Evolutionary conservation across 2,797 vertebrate species (phyloP), one percentile per base, ranked within the genome.

Genomic region (Siniperca scherzeri): DNA sequence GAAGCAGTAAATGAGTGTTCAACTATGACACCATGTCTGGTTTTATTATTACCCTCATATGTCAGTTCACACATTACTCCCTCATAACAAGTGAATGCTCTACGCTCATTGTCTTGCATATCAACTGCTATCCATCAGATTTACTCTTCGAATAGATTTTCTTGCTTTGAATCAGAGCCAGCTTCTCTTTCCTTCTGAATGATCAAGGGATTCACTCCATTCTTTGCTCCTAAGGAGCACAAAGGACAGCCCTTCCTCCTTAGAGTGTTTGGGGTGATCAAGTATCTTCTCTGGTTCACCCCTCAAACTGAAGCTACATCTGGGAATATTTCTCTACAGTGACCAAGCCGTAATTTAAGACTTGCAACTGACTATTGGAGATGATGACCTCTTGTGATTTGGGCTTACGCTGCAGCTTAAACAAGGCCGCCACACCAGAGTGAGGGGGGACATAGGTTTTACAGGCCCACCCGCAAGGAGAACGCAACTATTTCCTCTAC

Each of bases 401-500:
- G 78, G 89, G 81, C 84, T 93, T 82, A 85, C 12, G 61, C 87
- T 87, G 91, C 89, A 94, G 88, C 82, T 91, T 86, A 91, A 82
- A 85, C 87, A 80, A 89, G 84, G 81, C 84, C 55, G 74, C 85
- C 91, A 85, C 84, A 80, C 82, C 83, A 88, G 82, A 89, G 81
- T 13, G 46, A 69, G 80, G 82, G 70, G 86, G 88, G 80, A 83
- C 62, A 77, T 79, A 78, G 86, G 81, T 86, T 92, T 93, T 85
- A 84, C 78, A 79, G 89, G 91, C 92, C 90, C 92, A 95, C 91
- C 91, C 87, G 87, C 90, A 86, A 94, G 79, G 88, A 91, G 81
- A 93, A 84, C 88, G 42, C 85, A 90, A 90, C 82, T 92, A 95
- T 95, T 95, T 95, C 91, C 93, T 91, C 86, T 91, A 84, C 93